A percentile compares a stretch with the other conserved stretches of the same genome.
phyloP scores from a whole-genome alignment of 2,888 invertebrate species.

The Saturnia japonica region DNA sequence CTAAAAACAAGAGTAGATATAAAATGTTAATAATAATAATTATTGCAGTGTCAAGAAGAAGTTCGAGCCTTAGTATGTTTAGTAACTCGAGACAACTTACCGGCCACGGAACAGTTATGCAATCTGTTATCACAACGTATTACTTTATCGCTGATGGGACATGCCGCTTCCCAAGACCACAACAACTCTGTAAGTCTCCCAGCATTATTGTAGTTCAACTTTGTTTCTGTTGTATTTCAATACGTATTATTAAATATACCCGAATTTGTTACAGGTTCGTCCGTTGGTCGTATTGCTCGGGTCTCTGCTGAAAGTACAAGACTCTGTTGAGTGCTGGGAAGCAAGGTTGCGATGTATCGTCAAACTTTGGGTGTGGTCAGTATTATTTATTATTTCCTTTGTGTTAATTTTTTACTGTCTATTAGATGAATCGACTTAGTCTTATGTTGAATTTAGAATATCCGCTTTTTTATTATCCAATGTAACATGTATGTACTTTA shows the following conservation, averaged over 20 bases:
- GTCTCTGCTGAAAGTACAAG: constrained; percentile 94
- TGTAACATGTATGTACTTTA: too few relatives aligned
- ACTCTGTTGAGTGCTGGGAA: constrained; percentile 94
- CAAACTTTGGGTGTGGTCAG: constrained; percentile 87
- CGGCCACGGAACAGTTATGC: constrained; percentile 92
- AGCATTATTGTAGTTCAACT: not conserved
- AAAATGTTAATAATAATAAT: too few relatives aligned
- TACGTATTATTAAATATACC: not conserved
- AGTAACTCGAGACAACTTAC: constrained; percentile 92
- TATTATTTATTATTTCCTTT: constrained; percentile 21
- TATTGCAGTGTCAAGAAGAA: constrained; percentile 88
- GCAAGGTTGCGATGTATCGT: constrained; percentile 93
- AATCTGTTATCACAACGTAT: constrained; percentile 91
- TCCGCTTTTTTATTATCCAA: not conserved
- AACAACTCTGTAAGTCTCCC: constrained; percentile 70
- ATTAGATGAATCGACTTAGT: not conserved
- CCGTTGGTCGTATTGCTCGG: constrained; percentile 95
- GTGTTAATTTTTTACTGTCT: not conserved
- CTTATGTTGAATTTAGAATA: not conserved
- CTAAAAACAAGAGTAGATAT: too few relatives aligned
- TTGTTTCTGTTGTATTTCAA: not conserved
- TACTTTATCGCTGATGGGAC: constrained; percentile 89
- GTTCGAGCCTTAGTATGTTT: constrained; percentile 94
- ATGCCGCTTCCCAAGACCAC: constrained; percentile 84
- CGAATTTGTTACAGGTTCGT: constrained; percentile 80